Percentiles rank a stretch among this genome's conserved stretches.
Evolutionary conservation across 2,797 vertebrate species (phyloP).

Genomic region (Fratercula arctica): DNA sequence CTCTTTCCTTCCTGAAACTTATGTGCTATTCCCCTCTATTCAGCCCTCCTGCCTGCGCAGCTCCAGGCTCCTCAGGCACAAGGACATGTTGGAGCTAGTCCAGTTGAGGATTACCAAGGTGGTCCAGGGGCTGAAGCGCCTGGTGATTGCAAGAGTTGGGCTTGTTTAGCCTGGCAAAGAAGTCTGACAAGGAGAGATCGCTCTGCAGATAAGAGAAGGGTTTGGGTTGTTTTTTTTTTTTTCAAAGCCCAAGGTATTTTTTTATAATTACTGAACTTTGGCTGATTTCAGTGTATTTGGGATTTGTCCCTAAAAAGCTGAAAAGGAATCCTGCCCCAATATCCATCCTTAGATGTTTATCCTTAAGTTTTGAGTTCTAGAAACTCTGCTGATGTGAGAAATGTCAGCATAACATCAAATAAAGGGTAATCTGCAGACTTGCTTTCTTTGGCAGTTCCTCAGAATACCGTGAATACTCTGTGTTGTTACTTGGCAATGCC

Average conservation of each 20-base stretch:
- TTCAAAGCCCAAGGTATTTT: not conserved
- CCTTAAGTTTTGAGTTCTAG: not conserved
- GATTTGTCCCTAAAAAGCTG: not conserved
- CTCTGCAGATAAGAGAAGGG: not conserved
- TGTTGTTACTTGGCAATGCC: slow-evolving; percentile 9
- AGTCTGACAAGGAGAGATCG: not conserved
- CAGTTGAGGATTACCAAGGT: not conserved
- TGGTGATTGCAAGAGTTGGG: not conserved
- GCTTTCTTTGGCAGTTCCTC: slow-evolving; percentile 16
- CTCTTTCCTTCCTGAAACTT: not conserved
- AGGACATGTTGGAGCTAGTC: not conserved
- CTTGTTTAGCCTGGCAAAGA: not conserved
- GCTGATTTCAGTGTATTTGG: not conserved
- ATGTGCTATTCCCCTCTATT: not conserved
- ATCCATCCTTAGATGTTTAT: not conserved
- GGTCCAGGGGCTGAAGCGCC: not conserved
- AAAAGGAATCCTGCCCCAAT: not conserved
- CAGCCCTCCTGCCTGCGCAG: not conserved
- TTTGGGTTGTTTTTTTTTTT: not conserved
- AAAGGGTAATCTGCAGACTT: not conserved
- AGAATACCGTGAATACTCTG: slow-evolving; percentile 17
- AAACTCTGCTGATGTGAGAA: slow-evolving; percentile 12
- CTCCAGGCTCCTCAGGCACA: not conserved
- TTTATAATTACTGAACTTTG: not conserved
- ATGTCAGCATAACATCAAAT: slow-evolving; percentile 17